Conservation (phyloP, 2,797 vertebrate genomes). For the Epinephelus coioides region DNA sequence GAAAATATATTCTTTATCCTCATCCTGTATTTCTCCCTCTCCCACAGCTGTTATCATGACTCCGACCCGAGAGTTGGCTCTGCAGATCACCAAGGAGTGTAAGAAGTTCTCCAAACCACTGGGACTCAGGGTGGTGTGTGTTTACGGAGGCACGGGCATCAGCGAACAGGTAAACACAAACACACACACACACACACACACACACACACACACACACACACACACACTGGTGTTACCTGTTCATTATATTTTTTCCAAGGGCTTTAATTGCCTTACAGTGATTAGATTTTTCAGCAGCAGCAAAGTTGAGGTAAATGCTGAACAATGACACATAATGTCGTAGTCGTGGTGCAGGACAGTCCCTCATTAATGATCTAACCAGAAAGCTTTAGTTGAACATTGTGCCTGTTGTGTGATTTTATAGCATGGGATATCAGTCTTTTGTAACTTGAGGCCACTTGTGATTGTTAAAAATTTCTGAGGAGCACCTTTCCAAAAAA, state of each 20-base stretch:
- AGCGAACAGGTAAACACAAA: slow-evolving; percentile 93
- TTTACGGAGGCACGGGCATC: slow-evolving; percentile 99
- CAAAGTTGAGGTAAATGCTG: background rate
- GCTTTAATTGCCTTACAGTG: background rate
- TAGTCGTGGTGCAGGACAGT: background rate
- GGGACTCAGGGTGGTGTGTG: slow-evolving; percentile 96
- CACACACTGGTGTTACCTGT: no score
- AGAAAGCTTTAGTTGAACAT: background rate
- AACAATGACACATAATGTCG: background rate
- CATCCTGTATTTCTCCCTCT: background rate
- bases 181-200: no score
- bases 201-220: background rate
- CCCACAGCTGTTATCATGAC: slow-evolving; percentile 96
- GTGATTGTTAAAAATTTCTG: no score
- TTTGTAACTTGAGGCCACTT: no score
- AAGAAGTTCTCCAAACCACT: slow-evolving; percentile 98
- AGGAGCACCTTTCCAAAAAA: no score
- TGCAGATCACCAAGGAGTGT: slow-evolving; percentile 99
- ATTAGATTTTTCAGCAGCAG: background rate
- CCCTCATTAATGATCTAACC: background rate
- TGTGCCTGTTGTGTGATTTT: background rate
- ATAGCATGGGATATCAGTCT: no score
- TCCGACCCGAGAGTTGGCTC: slow-evolving; percentile 96
- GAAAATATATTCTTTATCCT: background rate
- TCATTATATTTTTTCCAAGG: background rate